These are phyloP conservation scores for Thamnophis elegans DNA, from an alignment of 2,797 vertebrate species.

Conservation along the genomic window DNA sequence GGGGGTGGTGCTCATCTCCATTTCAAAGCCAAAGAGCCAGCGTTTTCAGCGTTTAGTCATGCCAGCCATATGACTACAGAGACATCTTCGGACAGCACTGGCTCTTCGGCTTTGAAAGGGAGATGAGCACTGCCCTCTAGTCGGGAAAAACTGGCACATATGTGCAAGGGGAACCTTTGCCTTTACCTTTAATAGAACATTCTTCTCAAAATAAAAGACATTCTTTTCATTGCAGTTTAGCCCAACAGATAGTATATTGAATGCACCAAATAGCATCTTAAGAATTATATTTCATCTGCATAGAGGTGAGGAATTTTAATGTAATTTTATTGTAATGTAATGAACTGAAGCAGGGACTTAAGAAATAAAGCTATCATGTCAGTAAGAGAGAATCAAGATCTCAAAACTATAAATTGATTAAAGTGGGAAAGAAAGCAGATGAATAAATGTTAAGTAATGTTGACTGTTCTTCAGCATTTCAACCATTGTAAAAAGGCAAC, in stretches of 20 bases:
- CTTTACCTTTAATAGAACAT: neutral
- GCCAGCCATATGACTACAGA: too few relatives aligned
- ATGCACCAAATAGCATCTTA: neutral
- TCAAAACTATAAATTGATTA: neutral
- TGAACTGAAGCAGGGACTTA: neutral
- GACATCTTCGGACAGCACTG: too few relatives aligned
- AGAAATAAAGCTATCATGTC: neutral
- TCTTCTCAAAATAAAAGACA: neutral
- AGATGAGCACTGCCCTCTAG: too few relatives aligned
- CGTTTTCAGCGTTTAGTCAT: too few relatives aligned
- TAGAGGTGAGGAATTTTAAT: neutral
- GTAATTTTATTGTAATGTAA: neutral
- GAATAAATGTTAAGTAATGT: neutral
- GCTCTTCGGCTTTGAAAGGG: too few relatives aligned
- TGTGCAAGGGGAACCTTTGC: too few relatives aligned
- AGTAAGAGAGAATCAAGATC: neutral
- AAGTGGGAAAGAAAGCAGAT: neutral
- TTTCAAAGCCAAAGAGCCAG: too few relatives aligned
- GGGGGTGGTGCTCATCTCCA: too few relatives aligned
- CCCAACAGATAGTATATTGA: neutral
- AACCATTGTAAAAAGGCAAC: neutral
- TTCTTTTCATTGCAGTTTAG: neutral
- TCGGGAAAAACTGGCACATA: too few relatives aligned
- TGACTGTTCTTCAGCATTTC: neutral
- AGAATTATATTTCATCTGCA: neutral